Evolutionary conservation across 2,797 vertebrate genomes (phyloP).

Genomic region (Enteromius paludinosus): DNA sequence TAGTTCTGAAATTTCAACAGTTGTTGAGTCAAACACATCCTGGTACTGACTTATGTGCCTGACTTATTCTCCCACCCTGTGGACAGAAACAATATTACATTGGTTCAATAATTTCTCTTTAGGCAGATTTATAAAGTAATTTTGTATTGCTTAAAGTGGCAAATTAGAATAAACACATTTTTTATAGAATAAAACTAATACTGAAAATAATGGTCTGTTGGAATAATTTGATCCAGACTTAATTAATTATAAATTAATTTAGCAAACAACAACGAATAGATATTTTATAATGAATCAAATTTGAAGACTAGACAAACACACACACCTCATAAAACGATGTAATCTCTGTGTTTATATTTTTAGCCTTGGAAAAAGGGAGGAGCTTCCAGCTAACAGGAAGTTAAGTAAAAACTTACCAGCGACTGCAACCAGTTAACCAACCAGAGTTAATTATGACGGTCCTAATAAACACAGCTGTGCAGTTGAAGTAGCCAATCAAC

Average conservation of each 20-base stretch:
- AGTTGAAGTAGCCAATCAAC: background rate
- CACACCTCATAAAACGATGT: background rate
- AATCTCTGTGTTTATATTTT: background rate
- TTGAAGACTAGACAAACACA: no score
- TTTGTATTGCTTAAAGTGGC: background rate
- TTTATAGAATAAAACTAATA: no score
- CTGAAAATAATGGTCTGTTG: no score
- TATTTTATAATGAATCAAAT: no score
- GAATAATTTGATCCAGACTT: background rate
- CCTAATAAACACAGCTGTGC: background rate
- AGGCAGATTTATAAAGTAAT: background rate
- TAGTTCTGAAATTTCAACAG: background rate
- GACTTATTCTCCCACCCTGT: conserved; percentile 54
- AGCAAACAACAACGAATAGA: no score
- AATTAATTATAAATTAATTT: no score
- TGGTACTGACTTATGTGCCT: conserved; percentile 64
- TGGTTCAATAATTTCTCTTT: background rate
- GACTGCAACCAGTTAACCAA: background rate
- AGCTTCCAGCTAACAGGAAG: background rate
- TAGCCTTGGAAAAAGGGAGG: no score
- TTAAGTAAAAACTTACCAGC: background rate
- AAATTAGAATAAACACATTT: background rate
- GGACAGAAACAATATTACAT: background rate
- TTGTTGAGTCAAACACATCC: background rate
- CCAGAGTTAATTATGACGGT: background rate